Percentiles rank a stretch among this genome's conserved stretches.
Conservation (phyloP, 1,140 invertebrate genomes). For the Cotesia typhae region DNA sequence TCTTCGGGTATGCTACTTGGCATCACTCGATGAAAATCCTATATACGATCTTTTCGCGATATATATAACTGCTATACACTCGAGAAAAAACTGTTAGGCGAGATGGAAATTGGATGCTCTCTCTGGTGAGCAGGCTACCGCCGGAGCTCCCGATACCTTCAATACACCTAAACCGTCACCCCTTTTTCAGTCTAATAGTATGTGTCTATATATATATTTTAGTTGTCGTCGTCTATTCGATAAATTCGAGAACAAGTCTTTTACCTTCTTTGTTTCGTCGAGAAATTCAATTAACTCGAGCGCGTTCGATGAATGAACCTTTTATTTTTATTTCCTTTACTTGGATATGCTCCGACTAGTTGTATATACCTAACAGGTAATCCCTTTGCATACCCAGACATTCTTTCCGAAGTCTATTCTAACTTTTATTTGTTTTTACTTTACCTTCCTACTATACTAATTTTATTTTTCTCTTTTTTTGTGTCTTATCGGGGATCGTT, state of each 20-base stretch:
- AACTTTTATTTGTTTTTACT: too few species aligned
- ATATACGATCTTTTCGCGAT: slow-evolving; percentile 22
- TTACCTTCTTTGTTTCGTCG: slow-evolving; percentile 18
- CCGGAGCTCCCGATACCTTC: not conserved
- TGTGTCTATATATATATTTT: too few species aligned
- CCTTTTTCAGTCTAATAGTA: not conserved
- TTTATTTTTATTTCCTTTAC: slow-evolving; percentile 3
- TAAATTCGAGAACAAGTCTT: slow-evolving; percentile 17
- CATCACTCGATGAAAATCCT: slow-evolving; percentile 16
- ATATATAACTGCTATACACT: not conserved
- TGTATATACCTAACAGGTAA: too few species aligned
- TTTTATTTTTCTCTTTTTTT: too few species aligned
- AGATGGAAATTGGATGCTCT: slow-evolving; percentile 14
- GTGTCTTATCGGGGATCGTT: too few species aligned
- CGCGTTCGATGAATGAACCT: not conserved
- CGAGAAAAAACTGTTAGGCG: not conserved
- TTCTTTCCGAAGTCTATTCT: too few species aligned
- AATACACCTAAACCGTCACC: not conserved
- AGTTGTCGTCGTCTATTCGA: not conserved
- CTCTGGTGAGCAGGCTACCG: not conserved
- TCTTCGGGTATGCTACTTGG: slow-evolving; percentile 6
- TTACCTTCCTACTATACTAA: too few species aligned
- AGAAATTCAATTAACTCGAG: slow-evolving; percentile 16
- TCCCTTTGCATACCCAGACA: too few species aligned
- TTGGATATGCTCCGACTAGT: too few species aligned